Evolutionary conservation across 2,888 invertebrate genomes (phyloP).

Genomic region (Heliconius sara): DNA sequence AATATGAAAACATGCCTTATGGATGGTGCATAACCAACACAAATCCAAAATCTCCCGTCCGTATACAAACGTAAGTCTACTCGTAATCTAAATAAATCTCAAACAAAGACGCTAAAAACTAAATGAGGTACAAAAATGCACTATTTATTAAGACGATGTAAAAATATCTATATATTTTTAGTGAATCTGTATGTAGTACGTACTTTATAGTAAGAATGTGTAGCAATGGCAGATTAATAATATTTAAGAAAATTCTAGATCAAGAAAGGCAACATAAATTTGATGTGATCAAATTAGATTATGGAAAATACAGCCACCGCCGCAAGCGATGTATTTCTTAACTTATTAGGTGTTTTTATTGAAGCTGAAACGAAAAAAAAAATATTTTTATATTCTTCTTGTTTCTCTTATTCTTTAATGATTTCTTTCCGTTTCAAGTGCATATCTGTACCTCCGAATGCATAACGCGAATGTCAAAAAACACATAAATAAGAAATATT

Average conservation of each 20-base stretch:
- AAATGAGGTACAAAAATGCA: conserved; percentile 45
- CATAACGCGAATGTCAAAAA: conserved; percentile 53
- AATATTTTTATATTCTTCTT: background rate
- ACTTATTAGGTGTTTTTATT: background rate
- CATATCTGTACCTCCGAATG: conserved; percentile 49
- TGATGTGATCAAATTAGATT: background rate
- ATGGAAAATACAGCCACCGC: background rate
- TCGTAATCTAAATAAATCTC: conserved; percentile 62
- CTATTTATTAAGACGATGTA: background rate
- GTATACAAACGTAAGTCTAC: conserved; percentile 52
- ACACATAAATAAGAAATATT: conserved; percentile 80
- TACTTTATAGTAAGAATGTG: background rate
- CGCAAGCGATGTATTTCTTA: background rate
- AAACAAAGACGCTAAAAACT: conserved; percentile 54
- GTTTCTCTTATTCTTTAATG: too few species aligned
- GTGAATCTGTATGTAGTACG: background rate
- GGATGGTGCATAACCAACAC: conserved; percentile 48
- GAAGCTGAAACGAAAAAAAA: background rate
- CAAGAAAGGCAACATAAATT: background rate
- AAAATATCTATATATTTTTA: background rate
- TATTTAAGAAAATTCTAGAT: background rate
- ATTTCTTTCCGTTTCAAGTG: background rate
- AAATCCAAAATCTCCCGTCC: conserved; percentile 57
- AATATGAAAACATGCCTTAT: conserved; percentile 43
- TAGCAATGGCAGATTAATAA: background rate